Evolutionary conservation across 2,113 vertebrate genomes (phyloP), one percentile per base, ranked within the genome.

Genomic region (Symphodus melops): DNA sequence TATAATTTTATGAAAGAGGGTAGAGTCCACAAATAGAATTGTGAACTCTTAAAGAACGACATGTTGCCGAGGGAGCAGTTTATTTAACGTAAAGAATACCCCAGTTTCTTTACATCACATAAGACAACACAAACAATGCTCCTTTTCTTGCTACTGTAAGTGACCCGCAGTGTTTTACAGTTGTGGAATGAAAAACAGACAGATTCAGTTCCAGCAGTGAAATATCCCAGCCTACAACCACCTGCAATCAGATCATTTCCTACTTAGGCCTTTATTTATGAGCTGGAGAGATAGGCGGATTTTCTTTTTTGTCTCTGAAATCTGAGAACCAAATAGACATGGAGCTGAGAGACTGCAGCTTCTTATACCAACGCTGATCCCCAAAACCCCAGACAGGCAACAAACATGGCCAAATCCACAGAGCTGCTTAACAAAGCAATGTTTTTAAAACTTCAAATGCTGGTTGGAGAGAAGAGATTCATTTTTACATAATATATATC

Each of bases 401-500:
- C 56, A 68, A 75, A 65, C 59, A 44, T 52, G 61, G 16, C 19
- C 39, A 51, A 65, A 83, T 72, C 79, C 77, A 59, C 54, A 11
- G 52, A 79, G 60, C 56, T 48, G 58, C 46, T 54, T 60, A 1
- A 79, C 46, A 67, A 72, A 82, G 66, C 13, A 53, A 57, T 72
- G 55, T 72, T 58, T 84, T 79, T 48, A 65, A 86, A 87, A 78
- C 57, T 52, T 73, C 3, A 74, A 62, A 70, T 25, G 23, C 42
- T 39, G 68, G 56, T 61, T 60, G 44, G 72, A 75, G 36, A 63
- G 39, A n/a, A 49, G 44, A 58, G 44, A 78, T 63, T 77, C 66
- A 75, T 64, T 77, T 68, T 78, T 81, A 61, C 48, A 70, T 73
- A 78, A 86, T 68, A 59, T 65, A 51, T 41, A 54, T 67, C 49